Conservation (phyloP, 2,113 vertebrate species). For the Orthonyx spaldingii region DNA sequence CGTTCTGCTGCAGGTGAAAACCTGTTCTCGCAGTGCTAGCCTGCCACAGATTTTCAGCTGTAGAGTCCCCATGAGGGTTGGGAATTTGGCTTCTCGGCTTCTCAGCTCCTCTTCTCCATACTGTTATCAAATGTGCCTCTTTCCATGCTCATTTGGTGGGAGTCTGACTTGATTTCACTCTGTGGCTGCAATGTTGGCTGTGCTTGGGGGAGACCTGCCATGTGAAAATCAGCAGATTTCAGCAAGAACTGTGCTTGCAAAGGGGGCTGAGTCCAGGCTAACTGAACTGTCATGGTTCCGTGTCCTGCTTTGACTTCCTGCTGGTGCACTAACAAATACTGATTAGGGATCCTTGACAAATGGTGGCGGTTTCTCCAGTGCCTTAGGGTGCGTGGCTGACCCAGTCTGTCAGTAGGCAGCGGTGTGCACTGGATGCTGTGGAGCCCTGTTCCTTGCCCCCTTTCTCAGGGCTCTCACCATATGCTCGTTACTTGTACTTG, state of each 20-base stretch:
- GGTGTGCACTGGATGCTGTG: background rate
- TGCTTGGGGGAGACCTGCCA: background rate
- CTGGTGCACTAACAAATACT: background rate
- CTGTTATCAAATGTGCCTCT: background rate
- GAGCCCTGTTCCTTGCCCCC: background rate
- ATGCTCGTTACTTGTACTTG: background rate
- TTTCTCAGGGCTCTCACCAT: background rate
- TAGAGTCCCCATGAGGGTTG: too few relatives aligned
- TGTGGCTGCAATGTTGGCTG: background rate
- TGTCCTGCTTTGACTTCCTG: background rate
- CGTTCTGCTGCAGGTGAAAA: background rate
- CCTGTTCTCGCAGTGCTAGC: background rate
- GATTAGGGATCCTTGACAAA: background rate
- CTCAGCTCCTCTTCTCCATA: background rate
- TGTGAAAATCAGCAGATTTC: background rate
- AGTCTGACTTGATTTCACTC: background rate
- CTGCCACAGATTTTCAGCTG: background rate
- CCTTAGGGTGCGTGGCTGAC: accelerated
- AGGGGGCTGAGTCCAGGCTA: background rate
- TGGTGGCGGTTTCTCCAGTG: background rate
- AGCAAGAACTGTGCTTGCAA: background rate
- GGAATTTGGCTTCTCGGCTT: background rate
- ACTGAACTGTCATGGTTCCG: background rate
- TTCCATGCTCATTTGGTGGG: background rate
- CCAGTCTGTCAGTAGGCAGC: background rate